Evolutionary conservation across 2,113 vertebrate species (phyloP).

Genomic region (Elephas maximus): DNA sequence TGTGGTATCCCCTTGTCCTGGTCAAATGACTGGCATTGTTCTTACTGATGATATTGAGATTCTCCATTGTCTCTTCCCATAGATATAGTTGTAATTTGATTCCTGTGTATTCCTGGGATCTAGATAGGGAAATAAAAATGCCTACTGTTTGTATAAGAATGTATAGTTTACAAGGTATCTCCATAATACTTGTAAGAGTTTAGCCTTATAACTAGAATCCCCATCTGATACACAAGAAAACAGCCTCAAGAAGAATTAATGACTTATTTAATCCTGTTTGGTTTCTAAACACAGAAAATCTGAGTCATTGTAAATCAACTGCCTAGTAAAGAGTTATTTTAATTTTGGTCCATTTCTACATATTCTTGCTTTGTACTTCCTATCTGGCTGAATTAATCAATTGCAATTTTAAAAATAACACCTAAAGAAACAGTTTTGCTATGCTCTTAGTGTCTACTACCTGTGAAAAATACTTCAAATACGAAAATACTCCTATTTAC

Average conservation of each 20-base stretch:
- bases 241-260: background rate
- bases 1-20: too few species aligned
- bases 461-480: background rate
- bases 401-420: background rate
- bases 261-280: background rate
- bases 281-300: background rate
- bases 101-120: background rate
- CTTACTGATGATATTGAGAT: too few species aligned
- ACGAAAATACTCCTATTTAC: background rate
- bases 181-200: background rate
- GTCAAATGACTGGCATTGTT: too few species aligned
- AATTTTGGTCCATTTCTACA: background rate
- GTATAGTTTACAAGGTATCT: background rate
- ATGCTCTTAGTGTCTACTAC: background rate
- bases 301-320: background rate
- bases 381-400: background rate
- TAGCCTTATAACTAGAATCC: background rate
- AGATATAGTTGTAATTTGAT: too few species aligned
- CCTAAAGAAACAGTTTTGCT: background rate
- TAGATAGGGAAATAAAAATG: background rate
- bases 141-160: background rate
- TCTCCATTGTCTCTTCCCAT: too few species aligned
- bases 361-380: background rate
- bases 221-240: background rate
- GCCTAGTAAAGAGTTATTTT: conserved; percentile 3